These are phyloP conservation scores for Candoia aspera DNA, from an alignment of 2,113 vertebrate species.

Conservation along the genomic window DNA sequence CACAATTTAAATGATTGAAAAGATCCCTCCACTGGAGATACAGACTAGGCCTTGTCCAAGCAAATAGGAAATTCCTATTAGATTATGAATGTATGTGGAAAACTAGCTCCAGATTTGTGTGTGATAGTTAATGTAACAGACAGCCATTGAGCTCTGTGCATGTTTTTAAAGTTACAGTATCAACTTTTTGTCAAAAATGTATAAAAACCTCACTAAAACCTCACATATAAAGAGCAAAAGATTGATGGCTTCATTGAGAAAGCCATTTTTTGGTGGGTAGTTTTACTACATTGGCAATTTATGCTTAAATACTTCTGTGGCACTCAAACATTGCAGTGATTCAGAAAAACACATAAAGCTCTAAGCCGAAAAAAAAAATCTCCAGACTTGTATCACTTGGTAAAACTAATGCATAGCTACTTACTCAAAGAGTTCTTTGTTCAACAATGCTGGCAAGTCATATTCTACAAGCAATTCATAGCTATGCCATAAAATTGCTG, in stretches of 20 bases:
- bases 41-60: background rate
- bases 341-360: background rate
- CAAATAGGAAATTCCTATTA: background rate
- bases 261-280: background rate
- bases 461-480: slow-evolving; percentile 96
- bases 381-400: background rate
- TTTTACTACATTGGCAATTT: background rate
- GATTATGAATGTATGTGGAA: background rate
- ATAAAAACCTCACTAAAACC: background rate
- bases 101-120: background rate
- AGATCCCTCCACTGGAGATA: background rate
- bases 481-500: slow-evolving; percentile 96
- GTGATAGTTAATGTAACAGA: background rate
- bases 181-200: background rate
- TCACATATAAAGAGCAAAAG: background rate
- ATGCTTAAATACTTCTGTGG: background rate
- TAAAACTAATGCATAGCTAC: slow-evolving; percentile 53
- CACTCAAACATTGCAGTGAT: background rate
- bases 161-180: background rate
- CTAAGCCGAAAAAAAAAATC: background rate
- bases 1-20: background rate
- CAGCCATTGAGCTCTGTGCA: background rate
- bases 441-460: slow-evolving; percentile 90
- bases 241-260: background rate
- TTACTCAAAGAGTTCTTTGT: slow-evolving; percentile 96